Evolutionary conservation across 1,140 invertebrate genomes (phyloP).

Genomic region (Cherax quadricarinatus): DNA sequence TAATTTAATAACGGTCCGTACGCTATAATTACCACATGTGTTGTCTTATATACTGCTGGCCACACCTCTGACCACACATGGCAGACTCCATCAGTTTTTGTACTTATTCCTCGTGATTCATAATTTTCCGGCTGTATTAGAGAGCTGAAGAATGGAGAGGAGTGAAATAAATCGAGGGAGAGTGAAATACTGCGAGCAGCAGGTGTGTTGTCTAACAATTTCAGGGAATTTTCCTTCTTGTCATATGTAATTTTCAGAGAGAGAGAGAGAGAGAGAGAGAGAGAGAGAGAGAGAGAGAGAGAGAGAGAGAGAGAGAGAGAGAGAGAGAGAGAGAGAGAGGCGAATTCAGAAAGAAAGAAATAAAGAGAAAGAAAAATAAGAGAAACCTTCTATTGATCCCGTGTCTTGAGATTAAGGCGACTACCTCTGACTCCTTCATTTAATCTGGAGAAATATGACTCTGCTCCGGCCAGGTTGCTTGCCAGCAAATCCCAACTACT

Average conservation of each 20-base stretch:
- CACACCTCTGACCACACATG: too few species aligned
- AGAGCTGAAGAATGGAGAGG: neutral
- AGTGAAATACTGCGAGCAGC: slow-evolving; percentile 8
- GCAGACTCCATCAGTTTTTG: too few species aligned
- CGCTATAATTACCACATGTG: slow-evolving; percentile 44
- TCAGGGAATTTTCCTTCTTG: slow-evolving; percentile 23
- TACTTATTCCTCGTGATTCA: neutral
- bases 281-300: too few species aligned
- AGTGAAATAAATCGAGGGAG: slow-evolving; percentile 37
- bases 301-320: too few species aligned
- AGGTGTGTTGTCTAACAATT: slow-evolving; percentile 21
- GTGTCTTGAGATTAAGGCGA: neutral
- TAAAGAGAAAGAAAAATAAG: too few species aligned
- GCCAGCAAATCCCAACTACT: slow-evolving; percentile 11
- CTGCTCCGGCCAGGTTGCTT: neutral
- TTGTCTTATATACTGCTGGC: slow-evolving; percentile 25
- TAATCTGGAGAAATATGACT: slow-evolving; percentile 15
- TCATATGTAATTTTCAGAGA: too few species aligned
- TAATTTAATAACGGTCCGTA: slow-evolving; percentile 37
- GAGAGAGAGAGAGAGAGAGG: too few species aligned
- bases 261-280: too few species aligned
- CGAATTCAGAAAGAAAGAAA: too few species aligned
- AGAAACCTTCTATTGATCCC: neutral
- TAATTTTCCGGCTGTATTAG: slow-evolving; percentile 22
- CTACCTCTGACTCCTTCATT: neutral